Evolutionary conservation across 2,113 vertebrate species (phyloP), one percentile per base, ranked within the genome.

Genomic region (Amblyornis subalaris): DNA sequence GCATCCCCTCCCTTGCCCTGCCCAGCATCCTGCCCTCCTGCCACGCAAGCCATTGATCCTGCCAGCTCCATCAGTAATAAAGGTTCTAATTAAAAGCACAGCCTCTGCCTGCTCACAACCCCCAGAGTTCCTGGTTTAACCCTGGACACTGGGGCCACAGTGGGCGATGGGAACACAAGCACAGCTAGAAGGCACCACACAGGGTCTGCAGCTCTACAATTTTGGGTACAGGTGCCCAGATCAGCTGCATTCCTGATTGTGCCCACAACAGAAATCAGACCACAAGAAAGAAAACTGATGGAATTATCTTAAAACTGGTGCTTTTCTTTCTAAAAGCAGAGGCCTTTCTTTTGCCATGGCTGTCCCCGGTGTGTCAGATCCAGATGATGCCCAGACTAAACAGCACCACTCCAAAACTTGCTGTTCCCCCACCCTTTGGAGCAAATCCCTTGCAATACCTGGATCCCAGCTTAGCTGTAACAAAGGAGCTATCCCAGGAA

Each of bases 91-190:
- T 69, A 51, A 25, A 50, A 76, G 51, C 26, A 9, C 7, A 0
- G 23, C 4, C 33, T 31, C 40, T 65, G 50, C 71, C 50, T 28
- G 29, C 64, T 74, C 54, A 1, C 0, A 36, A 3, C 4, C 3
- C 57, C 15, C 1, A 0, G 12, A 9, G 22, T 1, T 2, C 2
- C 10, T 19, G 69, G 23, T 17, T 44, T 13, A 80, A 26, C 62
- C 2, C 1, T 16, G 60, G 58, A 9, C 58, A 18, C 7, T 0
- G 0, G 19, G 58, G 38, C 23, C 2, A 1, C 0, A 3, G 5
- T 0, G 25, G 70, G 13, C 0, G 0, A 48, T 42, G 26, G 20
- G 33, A 81, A 58, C n/a, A 58, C 33, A 4, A 35, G 51, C 35
- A 7, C 16, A 20, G 40, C 3, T 1, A 35, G 50, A 51, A 47